Base-by-base conservation (phyloP, 2,888 invertebrate genomes). In the Ischnura elegans region DNA sequence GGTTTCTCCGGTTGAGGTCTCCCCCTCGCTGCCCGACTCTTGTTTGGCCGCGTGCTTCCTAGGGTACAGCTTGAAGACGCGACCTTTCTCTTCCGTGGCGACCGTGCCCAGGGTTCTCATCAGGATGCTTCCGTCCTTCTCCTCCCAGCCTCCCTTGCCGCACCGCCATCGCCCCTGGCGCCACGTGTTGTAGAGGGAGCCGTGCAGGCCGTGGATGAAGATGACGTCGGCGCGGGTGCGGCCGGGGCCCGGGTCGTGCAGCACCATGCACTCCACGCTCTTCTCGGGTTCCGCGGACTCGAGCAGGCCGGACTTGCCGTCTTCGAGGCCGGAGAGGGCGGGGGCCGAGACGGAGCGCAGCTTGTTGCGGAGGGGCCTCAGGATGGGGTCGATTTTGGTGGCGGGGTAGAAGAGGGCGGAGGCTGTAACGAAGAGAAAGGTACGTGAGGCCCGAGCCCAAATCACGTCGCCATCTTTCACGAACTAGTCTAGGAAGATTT, bases 171-270 rank as follows among this genome's bases (percentile, higher is more conserved):
- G 96, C 0, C 98, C 98, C 95, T 98, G 98, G 87, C 98, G 97
- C 98, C 98, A 98, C 0, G 98, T 98, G 95, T 98, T 98, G 42
- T 97, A 97, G 51, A 98, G 96, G 0, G 98, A 98, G 43, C 97
- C 98, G 95, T 97, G 97, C 0, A 98, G 96, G 5, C 98, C 98
- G 95, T 99, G 98, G 0, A 98, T 97, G 95, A 99, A 98, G 42
- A 99, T 97, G 43, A 98, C 97, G 95, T 99, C 98, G 2, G 97
- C 97, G 8, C 94, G 94, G 76, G 93, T 93, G 94, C 94, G 94
- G 19, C 94, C 94, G 2, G 94, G 94, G 4, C 95, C 95, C 0
- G 96, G 96, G 94, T 95, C 95, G 93, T 95, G 95, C 25, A 96
- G 94, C 5, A 96, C 95, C 29, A 95, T 94, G 94, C 96, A 96